phyloP scores from a whole-genome alignment of 2,113 vertebrate species.

The Mohoua ochrocephala region DNA sequence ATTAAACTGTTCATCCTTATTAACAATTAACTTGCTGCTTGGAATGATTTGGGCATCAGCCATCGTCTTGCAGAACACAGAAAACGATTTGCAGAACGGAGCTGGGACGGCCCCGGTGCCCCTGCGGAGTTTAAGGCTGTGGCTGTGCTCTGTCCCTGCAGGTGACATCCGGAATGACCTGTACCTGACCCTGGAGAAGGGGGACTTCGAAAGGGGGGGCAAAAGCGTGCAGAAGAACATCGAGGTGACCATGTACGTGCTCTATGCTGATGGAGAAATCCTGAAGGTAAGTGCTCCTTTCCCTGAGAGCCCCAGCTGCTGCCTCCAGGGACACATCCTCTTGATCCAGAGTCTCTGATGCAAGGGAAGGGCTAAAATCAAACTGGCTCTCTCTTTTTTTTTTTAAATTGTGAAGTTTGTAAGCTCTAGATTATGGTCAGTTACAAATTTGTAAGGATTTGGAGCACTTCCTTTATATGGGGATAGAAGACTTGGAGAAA shows the following conservation, averaged over 20 bases:
- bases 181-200: constrained; percentile 91
- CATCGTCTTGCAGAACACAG: constrained; percentile 29
- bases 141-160: constrained; percentile 42
- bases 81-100: background rate
- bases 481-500: background rate
- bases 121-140: background rate
- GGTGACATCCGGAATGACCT: constrained; percentile 95
- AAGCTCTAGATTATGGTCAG: background rate
- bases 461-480: background rate
- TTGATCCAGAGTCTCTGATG: background rate
- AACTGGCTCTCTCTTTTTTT: background rate
- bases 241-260: constrained; percentile 90
- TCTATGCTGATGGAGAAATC: constrained; percentile 92
- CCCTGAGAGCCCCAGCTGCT: background rate
- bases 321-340: background rate
- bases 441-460: background rate
- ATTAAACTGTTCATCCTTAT: constrained; percentile 59
- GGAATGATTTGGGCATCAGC: constrained; percentile 64
- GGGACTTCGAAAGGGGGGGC: constrained; percentile 95
- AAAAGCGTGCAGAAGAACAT: constrained; percentile 99
- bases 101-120: background rate
- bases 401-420: background rate
- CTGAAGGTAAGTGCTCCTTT: constrained; percentile 68
- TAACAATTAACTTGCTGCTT: constrained; percentile 75
- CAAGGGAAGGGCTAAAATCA: background rate